Evolutionary conservation across 2,888 invertebrate species (phyloP).

Genomic region (Plagodis dolabraria): DNA sequence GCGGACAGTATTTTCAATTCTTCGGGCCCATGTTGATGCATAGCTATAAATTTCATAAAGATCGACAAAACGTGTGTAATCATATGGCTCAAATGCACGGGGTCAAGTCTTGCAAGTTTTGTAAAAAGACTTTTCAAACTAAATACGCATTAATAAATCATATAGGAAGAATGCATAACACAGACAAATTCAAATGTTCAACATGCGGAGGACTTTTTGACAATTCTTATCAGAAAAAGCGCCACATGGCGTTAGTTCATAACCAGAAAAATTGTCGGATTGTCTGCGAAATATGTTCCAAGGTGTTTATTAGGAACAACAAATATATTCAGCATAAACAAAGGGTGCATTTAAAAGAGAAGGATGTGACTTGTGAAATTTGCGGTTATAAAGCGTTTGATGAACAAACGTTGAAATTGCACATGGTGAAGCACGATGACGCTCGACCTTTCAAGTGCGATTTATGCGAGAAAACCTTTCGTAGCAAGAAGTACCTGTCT

Average conservation of each 20-base stretch:
- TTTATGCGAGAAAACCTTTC: background rate
- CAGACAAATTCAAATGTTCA: background rate
- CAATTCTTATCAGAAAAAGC: background rate
- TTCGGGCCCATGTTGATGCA: conserved; percentile 58
- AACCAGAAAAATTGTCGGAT: conserved; percentile 16
- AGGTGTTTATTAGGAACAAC: conserved; percentile 44
- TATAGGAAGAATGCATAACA: background rate
- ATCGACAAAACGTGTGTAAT: background rate
- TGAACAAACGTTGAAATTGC: background rate
- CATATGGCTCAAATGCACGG: background rate
- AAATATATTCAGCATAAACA: conserved; percentile 47
- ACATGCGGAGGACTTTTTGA: background rate
- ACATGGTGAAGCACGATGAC: background rate
- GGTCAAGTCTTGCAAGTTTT: background rate
- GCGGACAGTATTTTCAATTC: conserved; percentile 54
- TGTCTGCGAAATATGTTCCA: conserved; percentile 60
- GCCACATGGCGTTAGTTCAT: conserved; percentile 1
- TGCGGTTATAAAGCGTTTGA: background rate
- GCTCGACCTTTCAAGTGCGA: background rate
- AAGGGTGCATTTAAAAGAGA: conserved; percentile 42
- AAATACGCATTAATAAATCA: background rate
- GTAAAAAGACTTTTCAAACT: background rate
- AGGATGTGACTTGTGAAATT: background rate
- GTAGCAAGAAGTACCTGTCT: background rate
- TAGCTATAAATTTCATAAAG: conserved; percentile 15